Evolutionary conservation across 2,888 invertebrate species (phyloP), one percentile per base, ranked within the genome.

Genomic region (Ochropleura plecta): DNA sequence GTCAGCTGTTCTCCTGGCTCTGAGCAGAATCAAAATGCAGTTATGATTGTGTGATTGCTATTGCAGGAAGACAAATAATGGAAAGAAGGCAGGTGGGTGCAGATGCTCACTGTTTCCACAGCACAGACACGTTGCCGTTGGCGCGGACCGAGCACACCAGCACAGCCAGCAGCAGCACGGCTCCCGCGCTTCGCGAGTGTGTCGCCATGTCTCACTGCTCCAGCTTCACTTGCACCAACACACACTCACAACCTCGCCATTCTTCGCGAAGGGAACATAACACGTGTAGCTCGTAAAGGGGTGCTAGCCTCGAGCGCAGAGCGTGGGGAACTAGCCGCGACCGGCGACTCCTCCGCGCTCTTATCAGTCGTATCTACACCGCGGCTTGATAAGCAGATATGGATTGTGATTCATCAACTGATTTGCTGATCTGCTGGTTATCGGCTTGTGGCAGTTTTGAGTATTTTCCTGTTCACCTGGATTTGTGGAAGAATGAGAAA

Each of bases 91-190:
- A 14, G 49, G 20, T 49, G n/a, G 7, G 66, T 6, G 12, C 2
- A 30, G 14, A 46, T n/a, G 30, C 81, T 93, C 72, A 94, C 94
- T 83, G 89, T 78, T 85, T 76, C 81, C 90, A 89, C 57, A 92
- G 77, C 49, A 94, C 93, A 62, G 91, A 84, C 53, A 94, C 88
- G 80, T 87, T 84, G 9, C 46, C 76, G 20, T 49, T 51, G 77
- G 81, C 79, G 82, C 76, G 70, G 75, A 73, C 83, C 30, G 62
- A 73, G 40, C 69, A 76, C 66, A 46, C 69, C 71, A 73, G 62
- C 69, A 66, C 53, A 70, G 30, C 60, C 79, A 65, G 65, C 71
- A 77, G 59, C 69, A 67, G n/a, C 66, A 16, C 60, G 18, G 48
- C 67, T 46, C 66, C 9, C 65, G 62, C 70, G 14, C 57, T 51